Conservation (phyloP, 2,113 vertebrate genomes). For the Rhea pennata region DNA sequence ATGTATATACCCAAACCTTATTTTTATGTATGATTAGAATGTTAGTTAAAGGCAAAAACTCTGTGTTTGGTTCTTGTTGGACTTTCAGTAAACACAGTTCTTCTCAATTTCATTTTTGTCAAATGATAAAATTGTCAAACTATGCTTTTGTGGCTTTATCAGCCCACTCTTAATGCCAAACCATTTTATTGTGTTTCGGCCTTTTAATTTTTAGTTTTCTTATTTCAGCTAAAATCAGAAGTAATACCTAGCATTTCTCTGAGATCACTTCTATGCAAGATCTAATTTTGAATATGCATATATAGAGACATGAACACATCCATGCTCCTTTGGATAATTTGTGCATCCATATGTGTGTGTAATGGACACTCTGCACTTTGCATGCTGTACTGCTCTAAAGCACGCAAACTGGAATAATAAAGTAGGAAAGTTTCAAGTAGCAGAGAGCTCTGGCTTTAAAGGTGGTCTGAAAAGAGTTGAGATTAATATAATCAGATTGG, state of each 20-base stretch:
- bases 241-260: accelerated
- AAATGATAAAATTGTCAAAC: neutral
- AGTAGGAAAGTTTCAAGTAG: neutral
- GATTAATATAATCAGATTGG: neutral
- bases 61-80: neutral
- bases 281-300: neutral
- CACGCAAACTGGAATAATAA: neutral
- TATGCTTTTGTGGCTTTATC: neutral
- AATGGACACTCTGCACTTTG: no score
- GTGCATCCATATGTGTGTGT: neutral
- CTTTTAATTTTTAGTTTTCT: neutral
- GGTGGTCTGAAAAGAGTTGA: neutral
- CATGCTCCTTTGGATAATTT: neutral
- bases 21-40: neutral
- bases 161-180: neutral
- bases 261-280: neutral
- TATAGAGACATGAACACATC: neutral
- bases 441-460: neutral
- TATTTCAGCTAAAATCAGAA: neutral
- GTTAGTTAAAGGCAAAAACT: neutral
- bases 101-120: neutral
- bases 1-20: neutral
- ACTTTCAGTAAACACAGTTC: neutral
- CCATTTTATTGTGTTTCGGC: neutral
- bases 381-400: neutral